A percentile compares a stretch with the other conserved stretches of the same genome.
phyloP scores from a whole-genome alignment of 2,797 vertebrate genomes.

The Protonibea diacanthus region DNA sequence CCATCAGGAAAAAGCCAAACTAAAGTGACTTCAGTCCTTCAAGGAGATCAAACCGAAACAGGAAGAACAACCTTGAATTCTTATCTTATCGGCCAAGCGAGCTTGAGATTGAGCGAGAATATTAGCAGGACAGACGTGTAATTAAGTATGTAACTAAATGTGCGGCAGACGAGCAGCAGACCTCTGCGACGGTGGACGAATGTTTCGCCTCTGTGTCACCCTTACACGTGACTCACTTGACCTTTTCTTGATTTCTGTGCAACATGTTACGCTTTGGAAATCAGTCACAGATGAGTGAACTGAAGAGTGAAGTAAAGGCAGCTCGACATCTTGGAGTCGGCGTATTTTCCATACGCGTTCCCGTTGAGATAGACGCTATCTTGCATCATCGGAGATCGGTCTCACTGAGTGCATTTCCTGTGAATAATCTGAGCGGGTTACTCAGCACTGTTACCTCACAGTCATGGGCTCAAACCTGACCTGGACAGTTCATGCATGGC shows the following conservation, averaged over 20 bases:
- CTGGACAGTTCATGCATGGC: not conserved
- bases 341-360: not conserved
- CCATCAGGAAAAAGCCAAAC: not conserved
- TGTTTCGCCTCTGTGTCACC: not conserved
- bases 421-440: conserved; percentile 40
- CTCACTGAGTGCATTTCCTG: conserved; percentile 52
- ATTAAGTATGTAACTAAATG: not conserved
- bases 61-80: not conserved
- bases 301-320: not conserved
- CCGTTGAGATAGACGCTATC: conserved; percentile 7
- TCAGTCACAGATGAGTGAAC: not conserved
- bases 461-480: conserved; percentile 18
- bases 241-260: not conserved
- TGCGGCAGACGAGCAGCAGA: not conserved
- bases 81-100: no score
- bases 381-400: conserved; percentile 46
- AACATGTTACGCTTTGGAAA: not conserved
- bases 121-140: no score
- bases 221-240: conserved; percentile 1
- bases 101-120: not conserved
- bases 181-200: no score
- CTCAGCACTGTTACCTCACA: conserved; percentile 2
- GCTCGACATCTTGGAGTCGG: not conserved
- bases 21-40: no score
- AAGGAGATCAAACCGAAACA: not conserved